Base-by-base conservation (phyloP, 2,797 vertebrate species). In the Zenarchopterus dispar region DNA sequence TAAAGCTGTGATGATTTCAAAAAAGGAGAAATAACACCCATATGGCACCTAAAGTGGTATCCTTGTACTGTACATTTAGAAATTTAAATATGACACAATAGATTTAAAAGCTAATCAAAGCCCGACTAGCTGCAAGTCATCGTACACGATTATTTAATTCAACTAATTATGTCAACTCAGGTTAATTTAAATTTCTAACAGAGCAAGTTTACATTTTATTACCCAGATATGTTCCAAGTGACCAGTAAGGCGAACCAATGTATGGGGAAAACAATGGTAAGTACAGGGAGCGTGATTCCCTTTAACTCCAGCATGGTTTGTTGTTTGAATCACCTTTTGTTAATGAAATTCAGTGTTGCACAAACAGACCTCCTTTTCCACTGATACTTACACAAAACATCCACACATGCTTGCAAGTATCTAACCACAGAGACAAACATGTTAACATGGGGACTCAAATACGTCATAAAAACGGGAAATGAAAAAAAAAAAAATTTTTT, bases 11-110 rank as follows among this genome's bases (percentile, higher is more conserved):
- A 68, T 73, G 33, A 36, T 36, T 36, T 11, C 41, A 74, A 46
- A 69, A 81, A 76, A 16, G 76, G 76, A 48, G 65, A 80, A 78
- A 43, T 70, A 79, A 77, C 41, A 28, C 28, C 72, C 52, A 80
- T 84, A 88, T 89, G 83, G 87, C 85, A 88, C 82, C 86, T 76
- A 70, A 65, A 69, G 57, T 36, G 88, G 82, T 87, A 73, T 69
- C 33, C 51, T 72, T 63, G 10, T 45, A 61, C 23, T 46, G 75
- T 13, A 36, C 33, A 36, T 82, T 68, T 73, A 45, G 65, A 70
- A 68, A 70, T 54, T 73, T 45, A 67, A 77, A 84, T 76, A 80
- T 86, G 81, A 88, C 77, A 85, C 73, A 47, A 67, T 5, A 51
- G 33, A 64, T 64, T 55, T 51, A 56, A 49, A 48, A 71, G 70